Evolutionary conservation across 2,888 invertebrate genomes (phyloP), one percentile per base, ranked within the genome.

Genomic region (Pomacea canaliculata): DNA sequence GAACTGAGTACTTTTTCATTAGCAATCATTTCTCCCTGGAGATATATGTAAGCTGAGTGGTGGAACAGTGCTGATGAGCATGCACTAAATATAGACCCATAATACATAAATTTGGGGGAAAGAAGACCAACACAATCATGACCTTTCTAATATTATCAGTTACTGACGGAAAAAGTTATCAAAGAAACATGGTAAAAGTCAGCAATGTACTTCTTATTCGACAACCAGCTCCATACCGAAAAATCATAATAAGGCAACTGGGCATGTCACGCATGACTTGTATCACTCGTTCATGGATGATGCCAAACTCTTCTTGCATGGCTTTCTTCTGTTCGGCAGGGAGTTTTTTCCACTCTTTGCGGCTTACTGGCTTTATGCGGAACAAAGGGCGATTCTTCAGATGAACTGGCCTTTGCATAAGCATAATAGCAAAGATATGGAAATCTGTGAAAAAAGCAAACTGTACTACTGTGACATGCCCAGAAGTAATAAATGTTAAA

Each of bases 211-310:
- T 12, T 23, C 23, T 65, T 2, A 27, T 65, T 65, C 51, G 10
- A 48, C 56, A 56, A 19, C 66, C 51, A 7, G 16, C 10, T 56
- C 51, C 51, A 56, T 87, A 94, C 94, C 94, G 92, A 85, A 94
- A 92, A 77, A 95, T 93, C 83, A 95, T 92, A 65, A 95, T 89
- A 90, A 95, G 91, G 83, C 93, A 92, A 78, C 92, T 91, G 3
- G 95, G 95, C 89, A 90, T 90, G 67, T 86, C 83, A 74, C 85
- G 83, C 82, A 90, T 83, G 23, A 86, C 86, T 65, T 87, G 85
- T 91, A 94, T 93, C 66, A 95, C 93, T 76, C 92, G 79, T 23
- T 87, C 86, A 73, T 87, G 87, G 18, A 88, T 81, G 67, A 80
- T 81, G 69, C 85, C 82, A 73, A 88, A 84, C 71, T 85, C 84